Base-by-base conservation (phyloP, 2,797 vertebrate species). In the Miichthys miiuy region DNA sequence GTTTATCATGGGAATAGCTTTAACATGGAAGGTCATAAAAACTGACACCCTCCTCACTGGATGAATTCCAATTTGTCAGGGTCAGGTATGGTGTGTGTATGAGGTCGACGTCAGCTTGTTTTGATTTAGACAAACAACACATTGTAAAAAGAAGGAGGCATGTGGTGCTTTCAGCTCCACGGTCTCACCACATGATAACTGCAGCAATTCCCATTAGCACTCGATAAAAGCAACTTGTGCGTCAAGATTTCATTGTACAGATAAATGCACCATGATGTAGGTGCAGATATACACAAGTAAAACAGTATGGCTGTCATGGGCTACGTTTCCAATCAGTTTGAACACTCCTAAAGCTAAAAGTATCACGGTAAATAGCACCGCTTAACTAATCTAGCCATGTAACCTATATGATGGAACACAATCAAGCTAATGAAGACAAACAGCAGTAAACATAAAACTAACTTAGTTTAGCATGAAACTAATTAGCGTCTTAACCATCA, bases 1-100 rank as follows among this genome's bases (percentile, higher is more conserved):
- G 75, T 87, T 90, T 84, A 89, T 91, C 89, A 88, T 80, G 87
- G 91, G 90, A 90, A 88, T 84, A 84, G 85, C 77, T 87, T 82
- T 67, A 78, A 79, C 69, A 75, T 61, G 81, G 79, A 93, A 91
- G 91, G 92, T 92, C 89, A 90, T 85, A 85, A 85, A 88, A 88
- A 79, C 79, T 80, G 90, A 88, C 91, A 86, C 78, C 60, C 70
- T 85, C 75, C 77, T 75, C 71, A 65, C 72, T 68, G 72, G 85
- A 89, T 87, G 88, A 93, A 83, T 83, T 90, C 88, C 86, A 87
- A 83, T 92, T 92, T 90, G 65, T 79, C 79, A 60, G 73, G 84
- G 86, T 86, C 88, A 84, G 78, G 76, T 70, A 72, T 55, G 42
- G 16, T 50, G 61, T 68, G 72, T 56, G 72, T 30, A 66, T 4